These are phyloP conservation scores for Pogonocherus hispidulus DNA, from an alignment of 2,888 invertebrate genomes.

Conservation along the genomic window DNA sequence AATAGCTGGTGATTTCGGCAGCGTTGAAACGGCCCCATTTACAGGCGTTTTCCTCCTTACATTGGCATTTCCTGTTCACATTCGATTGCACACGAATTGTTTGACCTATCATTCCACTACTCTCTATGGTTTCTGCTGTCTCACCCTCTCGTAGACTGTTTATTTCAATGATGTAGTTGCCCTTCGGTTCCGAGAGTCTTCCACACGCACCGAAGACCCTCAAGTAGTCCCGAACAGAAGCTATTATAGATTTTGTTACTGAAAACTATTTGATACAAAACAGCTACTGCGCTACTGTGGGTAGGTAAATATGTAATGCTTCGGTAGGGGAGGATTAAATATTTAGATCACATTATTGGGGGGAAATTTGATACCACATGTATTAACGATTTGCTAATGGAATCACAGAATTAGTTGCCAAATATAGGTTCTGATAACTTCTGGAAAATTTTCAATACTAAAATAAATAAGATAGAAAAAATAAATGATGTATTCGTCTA, in stretches of 20 bases:
- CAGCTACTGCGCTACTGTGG: constrained; percentile 43
- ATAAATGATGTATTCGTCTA: no score
- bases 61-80: constrained; percentile 68
- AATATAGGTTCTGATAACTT: background rate
- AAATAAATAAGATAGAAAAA: no score
- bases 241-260: constrained; percentile 61
- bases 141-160: constrained; percentile 41
- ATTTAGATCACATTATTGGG: constrained; percentile 44
- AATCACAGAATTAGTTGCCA: background rate
- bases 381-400: constrained; percentile 5
- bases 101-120: constrained; percentile 66
- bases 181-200: constrained; percentile 54
- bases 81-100: constrained; percentile 68
- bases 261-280: constrained; percentile 54
- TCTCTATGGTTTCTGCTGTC: constrained; percentile 51
- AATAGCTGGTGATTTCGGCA: constrained; percentile 57
- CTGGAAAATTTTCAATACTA: background rate
- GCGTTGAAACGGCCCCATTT: constrained; percentile 66
- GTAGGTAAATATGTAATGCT: constrained; percentile 48
- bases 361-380: constrained; percentile 38
- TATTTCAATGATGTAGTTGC: constrained; percentile 59
- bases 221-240: constrained; percentile 59
- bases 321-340: constrained; percentile 43
- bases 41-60: constrained; percentile 69
- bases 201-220: constrained; percentile 60